Base-by-base conservation (phyloP, 2,797 vertebrate genomes). In the Cuniculus paca region DNA sequence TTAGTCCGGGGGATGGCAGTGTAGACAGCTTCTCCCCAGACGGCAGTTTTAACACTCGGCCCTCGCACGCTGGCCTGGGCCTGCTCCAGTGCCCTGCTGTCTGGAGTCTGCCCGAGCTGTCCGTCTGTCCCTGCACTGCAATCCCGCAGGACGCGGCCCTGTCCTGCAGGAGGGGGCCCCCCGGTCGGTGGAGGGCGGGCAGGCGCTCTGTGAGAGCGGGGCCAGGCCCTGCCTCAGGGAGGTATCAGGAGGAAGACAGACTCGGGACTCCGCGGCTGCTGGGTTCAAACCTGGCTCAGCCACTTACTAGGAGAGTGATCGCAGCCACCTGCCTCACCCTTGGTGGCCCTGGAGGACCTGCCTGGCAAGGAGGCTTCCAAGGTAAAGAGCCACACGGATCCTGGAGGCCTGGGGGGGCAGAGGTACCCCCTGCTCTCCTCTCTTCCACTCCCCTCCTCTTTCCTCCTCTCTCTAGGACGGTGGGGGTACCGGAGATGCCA, bases 171-270 rank as follows among this genome's bases (percentile, higher is more conserved):
- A 63, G 4, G 8, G n/a, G n/a, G n/a, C n/a, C n/a, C n/a, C n/a
- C n/a, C n/a, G n/a, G n/a, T n/a, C n/a, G n/a, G n/a, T n/a, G n/a
- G n/a, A n/a, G n/a, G n/a, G n/a, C n/a, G n/a, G n/a, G n/a, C n/a
- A 79, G 45, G 60, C 17, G 7, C 58, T 1, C 11, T 0, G 22
- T 16, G 3, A 3, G 2, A 22, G 0, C 12, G 11, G 56, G n/a
- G 77, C 0, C 20, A 19, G 52, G 52, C 5, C 19, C 60, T 61
- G 60, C 60, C 60, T 12, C 28, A 4, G 60, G 20, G 1, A 19
- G n/a, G 8, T 3, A 7, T 10, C 65, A 61, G 52, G 58, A 75
- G 12, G 61, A 36, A 74, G 17, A 31, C 9, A 7, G 34, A 0
- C 1, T 17, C 13, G 34, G 34, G 54, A 22, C 39, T 16, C 22